phyloP scores from a whole-genome alignment of 2,888 invertebrate species.

The Neelides folsomi region DNA sequence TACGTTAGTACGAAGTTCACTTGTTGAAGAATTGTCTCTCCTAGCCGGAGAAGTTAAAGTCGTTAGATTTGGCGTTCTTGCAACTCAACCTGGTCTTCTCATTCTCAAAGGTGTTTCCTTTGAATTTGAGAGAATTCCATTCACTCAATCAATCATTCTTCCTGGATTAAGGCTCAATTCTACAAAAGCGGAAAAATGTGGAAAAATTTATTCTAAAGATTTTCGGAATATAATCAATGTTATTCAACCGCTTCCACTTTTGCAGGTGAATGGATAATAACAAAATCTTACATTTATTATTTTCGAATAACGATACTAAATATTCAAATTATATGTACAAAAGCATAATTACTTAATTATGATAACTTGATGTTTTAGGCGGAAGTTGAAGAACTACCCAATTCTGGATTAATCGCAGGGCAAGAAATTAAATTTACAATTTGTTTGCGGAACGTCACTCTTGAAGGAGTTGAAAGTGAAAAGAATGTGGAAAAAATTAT shows the following conservation, averaged over 20 bases:
- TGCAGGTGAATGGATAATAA: conserved; percentile 51
- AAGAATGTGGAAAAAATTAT: conserved; percentile 12
- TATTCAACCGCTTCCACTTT: conserved; percentile 63
- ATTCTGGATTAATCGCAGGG: conserved; percentile 14
- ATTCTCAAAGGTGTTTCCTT: conserved; percentile 15
- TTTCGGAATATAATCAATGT: conserved; percentile 60
- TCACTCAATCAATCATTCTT: conserved; percentile 40
- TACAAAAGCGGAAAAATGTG: conserved; percentile 42
- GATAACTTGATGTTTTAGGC: conserved; percentile 17
- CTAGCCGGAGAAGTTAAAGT: conserved; percentile 17
- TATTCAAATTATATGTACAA: too few species aligned
- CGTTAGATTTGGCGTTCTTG: conserved; percentile 19
- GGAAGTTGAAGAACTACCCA: conserved; percentile 15
- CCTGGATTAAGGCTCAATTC: conserved; percentile 46
- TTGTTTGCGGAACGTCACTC: conserved; percentile 14
- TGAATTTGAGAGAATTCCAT: conserved; percentile 34
- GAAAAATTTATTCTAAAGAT: conserved; percentile 46
- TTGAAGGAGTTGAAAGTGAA: conserved; percentile 5
- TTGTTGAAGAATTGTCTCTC: conserved; percentile 12
- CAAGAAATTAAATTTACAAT: conserved; percentile 21
- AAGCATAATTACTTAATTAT: too few species aligned
- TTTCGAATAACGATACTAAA: too few species aligned
- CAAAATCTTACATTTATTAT: too few species aligned
- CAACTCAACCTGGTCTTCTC: conserved; percentile 11
- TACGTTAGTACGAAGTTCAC: conserved; percentile 1